These are phyloP conservation scores for Brachionus sp. DNA, from an alignment of 1,140 invertebrate genomes.

Conservation along the genomic window DNA sequence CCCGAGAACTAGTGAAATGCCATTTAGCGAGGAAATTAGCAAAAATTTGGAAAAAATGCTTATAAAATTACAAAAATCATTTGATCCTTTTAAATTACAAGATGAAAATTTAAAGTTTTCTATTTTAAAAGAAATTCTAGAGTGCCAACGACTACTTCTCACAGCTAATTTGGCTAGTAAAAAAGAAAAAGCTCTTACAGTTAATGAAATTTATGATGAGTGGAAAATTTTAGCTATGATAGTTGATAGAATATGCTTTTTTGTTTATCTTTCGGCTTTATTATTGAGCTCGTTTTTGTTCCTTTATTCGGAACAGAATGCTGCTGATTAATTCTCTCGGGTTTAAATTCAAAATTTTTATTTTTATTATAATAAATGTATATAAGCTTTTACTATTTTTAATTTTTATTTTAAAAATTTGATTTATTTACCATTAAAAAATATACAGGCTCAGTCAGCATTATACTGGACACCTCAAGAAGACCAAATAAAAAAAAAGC, in stretches of 20 bases:
- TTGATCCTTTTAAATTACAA: slow-evolving; percentile 37
- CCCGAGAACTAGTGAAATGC: not conserved
- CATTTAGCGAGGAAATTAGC: slow-evolving; percentile 23
- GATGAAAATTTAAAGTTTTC: slow-evolving; percentile 42
- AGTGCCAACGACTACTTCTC: slow-evolving; percentile 36
- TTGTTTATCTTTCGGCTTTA: slow-evolving; percentile 32
- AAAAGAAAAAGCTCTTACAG: not conserved
- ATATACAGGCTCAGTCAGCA: too few species aligned
- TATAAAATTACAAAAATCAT: slow-evolving; percentile 35
- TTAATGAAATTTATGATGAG: slow-evolving; percentile 43
- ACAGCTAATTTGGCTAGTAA: slow-evolving; percentile 1
- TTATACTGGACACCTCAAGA: too few species aligned
- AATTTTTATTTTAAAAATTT: too few species aligned
- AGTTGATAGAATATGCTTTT: slow-evolving; percentile 44
- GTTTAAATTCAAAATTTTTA: not conserved
- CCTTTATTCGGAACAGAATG: not conserved
- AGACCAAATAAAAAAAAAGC: too few species aligned
- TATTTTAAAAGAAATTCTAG: slow-evolving; percentile 40
- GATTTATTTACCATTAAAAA: too few species aligned
- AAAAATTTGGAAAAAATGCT: slow-evolving; percentile 42
- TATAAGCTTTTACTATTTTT: too few species aligned
- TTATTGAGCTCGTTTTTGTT: slow-evolving; percentile 17
- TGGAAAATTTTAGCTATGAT: slow-evolving; percentile 45
- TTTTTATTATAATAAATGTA: too few species aligned
- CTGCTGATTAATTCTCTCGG: not conserved